Conservation (phyloP, 2,888 invertebrate genomes). For the Cephus pulcher region DNA sequence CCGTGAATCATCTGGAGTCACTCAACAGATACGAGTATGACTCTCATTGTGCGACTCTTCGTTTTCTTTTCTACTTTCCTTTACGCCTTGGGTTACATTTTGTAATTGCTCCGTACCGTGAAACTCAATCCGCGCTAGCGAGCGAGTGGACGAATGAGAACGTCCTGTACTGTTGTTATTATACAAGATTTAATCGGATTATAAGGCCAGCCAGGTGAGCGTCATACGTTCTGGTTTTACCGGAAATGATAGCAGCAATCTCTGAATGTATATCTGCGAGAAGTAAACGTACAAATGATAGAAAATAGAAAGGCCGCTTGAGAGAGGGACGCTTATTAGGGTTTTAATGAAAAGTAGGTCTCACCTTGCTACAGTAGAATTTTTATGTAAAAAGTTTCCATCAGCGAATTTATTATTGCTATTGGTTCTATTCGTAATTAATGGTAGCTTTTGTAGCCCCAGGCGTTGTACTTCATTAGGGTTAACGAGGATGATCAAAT, state of each 20-base stretch:
- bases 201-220: background rate
- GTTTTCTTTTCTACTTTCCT: slow-evolving; percentile 7
- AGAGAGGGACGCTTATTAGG: background rate
- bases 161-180: background rate
- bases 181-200: slow-evolving; percentile 4
- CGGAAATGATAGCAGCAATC: background rate
- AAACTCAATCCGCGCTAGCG: background rate
- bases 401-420: background rate
- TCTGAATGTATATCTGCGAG: background rate
- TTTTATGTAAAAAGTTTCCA: background rate
- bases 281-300: background rate
- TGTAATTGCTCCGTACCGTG: slow-evolving; percentile 2
- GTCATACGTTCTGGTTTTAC: background rate
- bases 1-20: background rate
- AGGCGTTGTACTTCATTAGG: background rate
- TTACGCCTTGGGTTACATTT: slow-evolving; percentile 8
- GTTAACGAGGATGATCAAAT: background rate
- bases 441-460: background rate
- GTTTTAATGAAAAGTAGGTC: background rate
- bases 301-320: background rate
- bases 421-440: background rate
- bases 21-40: background rate
- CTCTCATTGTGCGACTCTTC: background rate
- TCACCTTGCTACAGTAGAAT: background rate
- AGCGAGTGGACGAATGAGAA: background rate